Conservation (phyloP, 2,113 vertebrate genomes). For the Cervus canadensis region DNA sequence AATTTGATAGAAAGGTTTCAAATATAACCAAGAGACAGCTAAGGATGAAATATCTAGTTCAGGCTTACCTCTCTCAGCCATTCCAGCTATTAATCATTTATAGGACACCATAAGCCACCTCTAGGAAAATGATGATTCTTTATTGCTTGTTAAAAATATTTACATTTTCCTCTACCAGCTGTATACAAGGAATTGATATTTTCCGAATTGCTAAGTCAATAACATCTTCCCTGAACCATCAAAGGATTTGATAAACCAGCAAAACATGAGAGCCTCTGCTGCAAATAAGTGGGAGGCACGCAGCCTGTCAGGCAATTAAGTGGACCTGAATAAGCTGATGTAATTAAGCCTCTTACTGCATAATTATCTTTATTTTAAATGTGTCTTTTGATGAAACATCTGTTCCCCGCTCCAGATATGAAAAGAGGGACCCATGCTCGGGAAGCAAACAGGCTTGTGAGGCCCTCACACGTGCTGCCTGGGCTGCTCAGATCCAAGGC, state of each 20-base stretch:
- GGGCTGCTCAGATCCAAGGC: conserved; percentile 73
- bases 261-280: conserved; percentile 68
- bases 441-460: conserved; percentile 72
- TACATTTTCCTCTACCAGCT: conserved; percentile 65
- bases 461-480: conserved; percentile 69
- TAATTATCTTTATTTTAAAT: conserved; percentile 88
- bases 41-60: neutral
- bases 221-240: conserved; percentile 69
- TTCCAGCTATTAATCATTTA: conserved; percentile 61
- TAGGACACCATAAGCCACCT: conserved; percentile 44
- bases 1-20: conserved; percentile 44
- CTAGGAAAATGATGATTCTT: conserved; percentile 57
- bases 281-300: conserved; percentile 79
- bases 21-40: conserved; percentile 32
- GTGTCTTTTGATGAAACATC: conserved; percentile 88
- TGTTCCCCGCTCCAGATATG: conserved; percentile 84
- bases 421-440: conserved; percentile 78
- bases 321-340: conserved; percentile 86
- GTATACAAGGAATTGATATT: conserved; percentile 75
- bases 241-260: conserved; percentile 74
- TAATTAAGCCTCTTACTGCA: conserved; percentile 86
- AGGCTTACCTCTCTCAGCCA: conserved; percentile 52
- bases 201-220: conserved; percentile 71
- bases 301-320: conserved; percentile 84
- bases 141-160: conserved; percentile 68